Percentiles rank a stretch among this genome's conserved stretches.
Conservation (phyloP, 2,113 vertebrate genomes). For the Synchiropus splendidus region DNA sequence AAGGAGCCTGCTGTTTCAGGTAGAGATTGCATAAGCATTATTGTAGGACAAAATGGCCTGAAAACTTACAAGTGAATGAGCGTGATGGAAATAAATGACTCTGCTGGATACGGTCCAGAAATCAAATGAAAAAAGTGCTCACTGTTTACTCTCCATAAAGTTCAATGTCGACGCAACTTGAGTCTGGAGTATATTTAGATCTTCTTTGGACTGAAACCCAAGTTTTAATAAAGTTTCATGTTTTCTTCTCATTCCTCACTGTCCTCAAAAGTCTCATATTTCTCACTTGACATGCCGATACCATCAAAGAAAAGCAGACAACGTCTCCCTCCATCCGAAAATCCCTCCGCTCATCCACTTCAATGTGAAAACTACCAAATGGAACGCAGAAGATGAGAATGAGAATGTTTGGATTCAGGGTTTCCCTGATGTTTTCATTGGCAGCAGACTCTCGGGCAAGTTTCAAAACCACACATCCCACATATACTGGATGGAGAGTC, state of each 20-base stretch:
- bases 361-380: conserved; percentile 24
- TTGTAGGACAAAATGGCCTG: too few species aligned
- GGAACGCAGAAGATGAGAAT: conserved; percentile 20
- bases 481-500: conserved; percentile 4
- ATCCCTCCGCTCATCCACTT: conserved; percentile 10
- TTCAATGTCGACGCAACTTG: too few species aligned
- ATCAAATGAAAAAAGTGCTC: too few species aligned
- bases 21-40: too few species aligned
- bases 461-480: conserved; percentile 47
- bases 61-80: too few species aligned
- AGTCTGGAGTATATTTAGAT: too few species aligned
- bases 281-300: conserved; percentile 11
- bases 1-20: too few species aligned
- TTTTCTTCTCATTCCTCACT: conserved; percentile 13
- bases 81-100: too few species aligned
- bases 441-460: conserved; percentile 17
- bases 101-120: too few species aligned
- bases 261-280: conserved; percentile 6
- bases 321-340: conserved; percentile 3
- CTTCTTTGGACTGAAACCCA: conserved; percentile 2
- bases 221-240: conserved; percentile 12
- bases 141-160: too few species aligned
- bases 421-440: conserved; percentile 43
- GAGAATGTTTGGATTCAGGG: conserved; percentile 46
- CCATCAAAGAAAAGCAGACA: conserved; percentile 22